These are phyloP conservation scores for Orthonychiurus folsomi DNA, from an alignment of 2,888 invertebrate species.

Conservation along the genomic window DNA sequence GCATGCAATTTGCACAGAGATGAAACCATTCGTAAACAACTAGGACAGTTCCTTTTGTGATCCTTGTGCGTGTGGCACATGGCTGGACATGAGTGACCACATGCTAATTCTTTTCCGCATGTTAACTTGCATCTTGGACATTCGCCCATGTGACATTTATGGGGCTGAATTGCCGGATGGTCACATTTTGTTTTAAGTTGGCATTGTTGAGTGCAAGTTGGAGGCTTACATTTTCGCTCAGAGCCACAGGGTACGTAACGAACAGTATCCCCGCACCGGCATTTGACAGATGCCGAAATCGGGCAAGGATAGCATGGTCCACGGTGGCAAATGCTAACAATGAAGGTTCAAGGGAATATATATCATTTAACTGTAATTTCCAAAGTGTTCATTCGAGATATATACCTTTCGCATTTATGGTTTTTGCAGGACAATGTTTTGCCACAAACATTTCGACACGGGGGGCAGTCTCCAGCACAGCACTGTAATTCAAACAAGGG, in stretches of 20 bases:
- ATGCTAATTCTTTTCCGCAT: slow-evolving; percentile 56
- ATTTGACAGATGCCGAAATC: slow-evolving; percentile 58
- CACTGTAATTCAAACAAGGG: slow-evolving; percentile 51
- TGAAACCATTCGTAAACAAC: slow-evolving; percentile 23
- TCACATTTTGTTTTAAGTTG: slow-evolving; percentile 57
- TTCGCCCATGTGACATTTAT: slow-evolving; percentile 71
- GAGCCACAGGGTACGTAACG: slow-evolving; percentile 78
- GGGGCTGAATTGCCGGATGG: slow-evolving; percentile 61
- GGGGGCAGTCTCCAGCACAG: slow-evolving; percentile 72
- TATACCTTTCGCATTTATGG: slow-evolving; percentile 25
- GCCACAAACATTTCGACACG: slow-evolving; percentile 76
- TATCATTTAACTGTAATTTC: slow-evolving; percentile 5
- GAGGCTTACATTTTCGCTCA: slow-evolving; percentile 63
- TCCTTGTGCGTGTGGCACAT: slow-evolving; percentile 61
- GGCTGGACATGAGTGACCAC: slow-evolving; percentile 61
- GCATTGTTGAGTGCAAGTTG: slow-evolving; percentile 57
- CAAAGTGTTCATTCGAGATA: slow-evolving; percentile 62
- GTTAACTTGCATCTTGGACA: slow-evolving; percentile 73
- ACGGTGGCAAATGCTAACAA: slow-evolving; percentile 67
- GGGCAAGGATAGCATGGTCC: slow-evolving; percentile 72
- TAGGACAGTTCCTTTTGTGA: slow-evolving; percentile 24
- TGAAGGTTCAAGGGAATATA: slow-evolving; percentile 46
- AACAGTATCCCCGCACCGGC: slow-evolving; percentile 70
- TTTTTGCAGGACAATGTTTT: slow-evolving; percentile 72
- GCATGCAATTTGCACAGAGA: slow-evolving; percentile 28